Conservation (phyloP, 2,113 vertebrate genomes). For the Pelodiscus sinensis region DNA sequence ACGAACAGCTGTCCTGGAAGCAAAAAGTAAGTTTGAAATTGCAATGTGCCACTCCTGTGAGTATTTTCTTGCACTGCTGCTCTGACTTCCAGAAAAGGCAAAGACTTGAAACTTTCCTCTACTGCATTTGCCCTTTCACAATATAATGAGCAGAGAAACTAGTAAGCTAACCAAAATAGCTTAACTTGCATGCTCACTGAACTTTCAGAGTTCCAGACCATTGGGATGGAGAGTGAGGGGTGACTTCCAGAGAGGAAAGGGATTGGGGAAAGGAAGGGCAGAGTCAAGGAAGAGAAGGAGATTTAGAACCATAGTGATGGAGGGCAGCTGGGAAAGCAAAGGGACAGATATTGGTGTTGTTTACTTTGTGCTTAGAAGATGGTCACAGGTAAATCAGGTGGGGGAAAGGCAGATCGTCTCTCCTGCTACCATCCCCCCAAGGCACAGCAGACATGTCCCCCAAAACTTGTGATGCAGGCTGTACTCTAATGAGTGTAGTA, state of each 20-base stretch:
- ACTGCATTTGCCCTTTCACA: not conserved
- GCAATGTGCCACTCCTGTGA: not conserved
- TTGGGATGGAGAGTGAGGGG: not conserved
- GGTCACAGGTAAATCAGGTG: not conserved
- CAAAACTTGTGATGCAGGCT: not conserved
- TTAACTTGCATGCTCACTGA: not conserved
- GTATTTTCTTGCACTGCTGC: not conserved
- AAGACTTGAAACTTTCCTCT: not conserved
- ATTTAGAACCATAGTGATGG: not conserved
- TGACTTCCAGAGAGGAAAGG: not conserved
- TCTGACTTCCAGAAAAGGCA: not conserved
- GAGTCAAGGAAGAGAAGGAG: not conserved
- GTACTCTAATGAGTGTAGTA: not conserved
- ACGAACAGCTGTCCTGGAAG: slow-evolving; percentile 82
- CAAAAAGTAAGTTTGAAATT: not conserved
- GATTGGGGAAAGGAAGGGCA: not conserved
- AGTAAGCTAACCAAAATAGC: not conserved
- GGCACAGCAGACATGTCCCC: not conserved
- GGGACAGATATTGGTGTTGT: not conserved
- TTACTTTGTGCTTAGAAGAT: not conserved
- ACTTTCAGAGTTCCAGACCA: not conserved
- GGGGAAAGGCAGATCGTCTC: not conserved
- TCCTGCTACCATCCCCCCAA: not conserved
- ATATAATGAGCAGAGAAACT: not conserved
- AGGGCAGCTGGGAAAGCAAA: not conserved